Evolutionary conservation across 2,888 invertebrate genomes (phyloP).

Genomic region (Ganaspis brasiliensis): DNA sequence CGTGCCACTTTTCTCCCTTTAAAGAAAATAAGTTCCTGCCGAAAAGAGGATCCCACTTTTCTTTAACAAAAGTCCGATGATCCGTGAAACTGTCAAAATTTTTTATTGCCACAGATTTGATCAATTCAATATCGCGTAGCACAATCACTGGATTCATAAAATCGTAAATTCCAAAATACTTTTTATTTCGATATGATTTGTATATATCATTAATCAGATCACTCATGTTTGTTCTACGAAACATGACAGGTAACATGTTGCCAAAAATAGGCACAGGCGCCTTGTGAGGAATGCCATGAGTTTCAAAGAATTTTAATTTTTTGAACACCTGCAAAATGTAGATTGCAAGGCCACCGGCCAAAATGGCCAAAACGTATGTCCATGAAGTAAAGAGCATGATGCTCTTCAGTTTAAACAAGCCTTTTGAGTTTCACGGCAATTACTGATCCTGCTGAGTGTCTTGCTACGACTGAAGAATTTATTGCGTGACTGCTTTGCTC

Average conservation of each 20-base stretch:
- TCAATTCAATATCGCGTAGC: constrained; percentile 47
- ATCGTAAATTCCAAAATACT: constrained; percentile 44
- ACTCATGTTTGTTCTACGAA: constrained; percentile 17
- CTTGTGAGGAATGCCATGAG: constrained; percentile 18
- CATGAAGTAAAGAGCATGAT: background rate
- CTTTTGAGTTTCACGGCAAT: background rate
- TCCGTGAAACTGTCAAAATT: constrained; percentile 62
- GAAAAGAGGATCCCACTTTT: constrained; percentile 67
- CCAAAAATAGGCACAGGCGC: constrained; percentile 36
- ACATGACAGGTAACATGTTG: constrained; percentile 30
- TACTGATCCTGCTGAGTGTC: background rate
- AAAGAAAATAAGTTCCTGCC: constrained; percentile 65
- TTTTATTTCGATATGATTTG: constrained; percentile 34
- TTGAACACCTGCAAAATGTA: background rate
- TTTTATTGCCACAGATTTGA: constrained; percentile 53
- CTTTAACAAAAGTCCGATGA: constrained; percentile 63
- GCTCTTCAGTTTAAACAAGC: background rate
- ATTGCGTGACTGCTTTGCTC: background rate
- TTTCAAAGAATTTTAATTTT: constrained; percentile 7
- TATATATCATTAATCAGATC: constrained; percentile 25
- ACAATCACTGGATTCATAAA: constrained; percentile 48
- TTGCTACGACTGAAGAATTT: background rate
- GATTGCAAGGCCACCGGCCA: constrained; percentile 2
- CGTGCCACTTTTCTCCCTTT: constrained; percentile 65
- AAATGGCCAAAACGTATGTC: constrained; percentile 3